Evolutionary conservation across 2,888 invertebrate genomes (phyloP).

Genomic region (Lasioglossum oenotherae): DNA sequence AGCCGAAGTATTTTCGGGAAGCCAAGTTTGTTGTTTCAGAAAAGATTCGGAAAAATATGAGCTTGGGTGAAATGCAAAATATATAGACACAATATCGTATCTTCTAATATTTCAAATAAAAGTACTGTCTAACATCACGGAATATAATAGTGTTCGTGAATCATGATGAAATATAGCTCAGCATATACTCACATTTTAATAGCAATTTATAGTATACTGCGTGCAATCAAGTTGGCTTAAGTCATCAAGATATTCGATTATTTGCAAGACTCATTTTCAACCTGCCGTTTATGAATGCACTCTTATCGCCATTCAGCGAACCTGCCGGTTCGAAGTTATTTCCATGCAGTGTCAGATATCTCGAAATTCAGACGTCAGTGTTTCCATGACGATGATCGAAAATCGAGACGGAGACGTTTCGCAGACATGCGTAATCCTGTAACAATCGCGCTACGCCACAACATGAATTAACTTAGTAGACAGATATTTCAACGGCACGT

Average conservation of each 20-base stretch:
- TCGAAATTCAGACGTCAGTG: conserved; percentile 58
- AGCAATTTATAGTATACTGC: not conserved
- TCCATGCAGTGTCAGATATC: conserved; percentile 19
- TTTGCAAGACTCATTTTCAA: not conserved
- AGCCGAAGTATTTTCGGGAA: not conserved
- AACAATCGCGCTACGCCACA: conserved; percentile 39
- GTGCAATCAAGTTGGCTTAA: not conserved
- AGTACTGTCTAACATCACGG: not conserved
- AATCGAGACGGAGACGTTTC: conserved; percentile 49
- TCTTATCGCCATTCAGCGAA: not conserved
- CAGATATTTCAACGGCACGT: conserved; percentile 18
- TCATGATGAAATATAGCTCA: not conserved
- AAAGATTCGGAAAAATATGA: not conserved
- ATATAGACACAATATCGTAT: not conserved
- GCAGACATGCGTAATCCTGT: conserved; percentile 52
- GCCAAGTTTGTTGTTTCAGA: not conserved
- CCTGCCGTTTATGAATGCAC: not conserved
- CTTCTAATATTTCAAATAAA: not conserved
- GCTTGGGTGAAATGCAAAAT: not conserved
- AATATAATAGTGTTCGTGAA: not conserved
- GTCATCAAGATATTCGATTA: not conserved
- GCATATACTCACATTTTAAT: not conserved
- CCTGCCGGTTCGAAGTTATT: conserved; percentile 24
- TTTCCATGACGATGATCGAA: conserved; percentile 30
- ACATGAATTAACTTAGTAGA: conserved; percentile 27